phyloP scores from a whole-genome alignment of 2,888 invertebrate genomes.

The Branchellion lobata region DNA sequence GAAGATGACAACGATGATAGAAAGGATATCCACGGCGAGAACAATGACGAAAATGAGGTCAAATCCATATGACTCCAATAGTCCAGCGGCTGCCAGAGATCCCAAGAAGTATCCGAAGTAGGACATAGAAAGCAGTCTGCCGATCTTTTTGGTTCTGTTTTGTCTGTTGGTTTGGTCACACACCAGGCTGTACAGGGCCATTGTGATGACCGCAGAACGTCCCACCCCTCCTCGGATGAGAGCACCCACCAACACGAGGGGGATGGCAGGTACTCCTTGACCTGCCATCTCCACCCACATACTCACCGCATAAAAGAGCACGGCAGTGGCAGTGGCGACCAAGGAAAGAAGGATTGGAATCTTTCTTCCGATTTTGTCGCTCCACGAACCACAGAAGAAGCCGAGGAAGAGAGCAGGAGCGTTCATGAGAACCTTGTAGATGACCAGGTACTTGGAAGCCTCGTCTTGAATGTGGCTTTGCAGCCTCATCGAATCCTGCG shows the following conservation, averaged over 20 bases:
- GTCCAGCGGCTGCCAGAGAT: constrained; percentile 55
- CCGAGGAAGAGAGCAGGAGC: constrained; percentile 60
- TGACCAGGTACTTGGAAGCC: constrained; percentile 58
- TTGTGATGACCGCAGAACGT: constrained; percentile 60
- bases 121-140: constrained; percentile 59
- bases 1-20: constrained; percentile 53
- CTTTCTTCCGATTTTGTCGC: constrained; percentile 59
- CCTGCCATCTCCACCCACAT: constrained; percentile 34
- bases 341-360: constrained; percentile 59
- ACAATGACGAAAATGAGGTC: constrained; percentile 55
- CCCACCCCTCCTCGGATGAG: constrained; percentile 59
- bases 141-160: constrained; percentile 57
- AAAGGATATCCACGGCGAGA: constrained; percentile 55
- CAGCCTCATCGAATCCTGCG: constrained; percentile 51
- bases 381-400: constrained; percentile 62
- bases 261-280: constrained; percentile 49
- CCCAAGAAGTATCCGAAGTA: constrained; percentile 60
- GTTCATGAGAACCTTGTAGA: constrained; percentile 59
- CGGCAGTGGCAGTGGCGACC: constrained; percentile 58
- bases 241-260: constrained; percentile 58
- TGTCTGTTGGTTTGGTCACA: constrained; percentile 57
- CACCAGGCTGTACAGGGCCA: constrained; percentile 62
- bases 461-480: constrained; percentile 53
- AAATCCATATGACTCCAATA: constrained; percentile 55
- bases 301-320: constrained; percentile 58